Percentiles rank a stretch among this genome's conserved stretches.
Conservation (phyloP, 2,797 vertebrate genomes). For the Furcifer pardalis region DNA sequence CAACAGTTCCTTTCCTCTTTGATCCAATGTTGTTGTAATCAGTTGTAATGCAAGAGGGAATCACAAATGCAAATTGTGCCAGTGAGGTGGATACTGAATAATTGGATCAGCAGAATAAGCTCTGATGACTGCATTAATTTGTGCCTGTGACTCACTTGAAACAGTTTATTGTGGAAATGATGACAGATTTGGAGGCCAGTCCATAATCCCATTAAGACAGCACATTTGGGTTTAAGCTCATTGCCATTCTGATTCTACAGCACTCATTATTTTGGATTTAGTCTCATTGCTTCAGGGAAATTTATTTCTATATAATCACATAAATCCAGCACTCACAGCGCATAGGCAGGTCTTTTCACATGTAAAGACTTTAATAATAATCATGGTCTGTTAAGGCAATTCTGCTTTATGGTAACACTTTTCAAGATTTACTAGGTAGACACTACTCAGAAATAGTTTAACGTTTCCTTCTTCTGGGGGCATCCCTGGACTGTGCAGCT, state of each 20-base stretch:
- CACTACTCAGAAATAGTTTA: too few species aligned
- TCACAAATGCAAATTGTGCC: conserved; percentile 55
- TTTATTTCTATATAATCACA: conserved; percentile 5
- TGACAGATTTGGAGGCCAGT: conserved; percentile 38
- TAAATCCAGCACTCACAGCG: not conserved
- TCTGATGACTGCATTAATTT: conserved; percentile 52
- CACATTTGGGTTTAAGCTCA: conserved; percentile 13
- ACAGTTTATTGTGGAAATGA: conserved; percentile 42
- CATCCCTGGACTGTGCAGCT: too few species aligned
- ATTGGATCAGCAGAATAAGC: conserved; percentile 57
- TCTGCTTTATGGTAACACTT: too few species aligned
- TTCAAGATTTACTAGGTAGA: too few species aligned
- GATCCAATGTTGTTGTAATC: conserved; percentile 47
- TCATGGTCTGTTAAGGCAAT: too few species aligned
- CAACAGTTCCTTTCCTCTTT: conserved; percentile 24
- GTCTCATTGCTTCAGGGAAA: not conserved
- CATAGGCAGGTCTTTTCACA: not conserved
- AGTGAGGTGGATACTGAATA: conserved; percentile 59
- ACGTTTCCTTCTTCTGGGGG: too few species aligned
- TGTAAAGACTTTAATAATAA: not conserved
- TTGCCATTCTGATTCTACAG: not conserved
- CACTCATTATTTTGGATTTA: conserved; percentile 7
- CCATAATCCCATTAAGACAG: conserved; percentile 10
- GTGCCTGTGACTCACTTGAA: conserved; percentile 62
- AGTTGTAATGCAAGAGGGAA: conserved; percentile 38